Conservation (phyloP, 2,113 vertebrate genomes). For the Corythoichthys haematopterus region DNA sequence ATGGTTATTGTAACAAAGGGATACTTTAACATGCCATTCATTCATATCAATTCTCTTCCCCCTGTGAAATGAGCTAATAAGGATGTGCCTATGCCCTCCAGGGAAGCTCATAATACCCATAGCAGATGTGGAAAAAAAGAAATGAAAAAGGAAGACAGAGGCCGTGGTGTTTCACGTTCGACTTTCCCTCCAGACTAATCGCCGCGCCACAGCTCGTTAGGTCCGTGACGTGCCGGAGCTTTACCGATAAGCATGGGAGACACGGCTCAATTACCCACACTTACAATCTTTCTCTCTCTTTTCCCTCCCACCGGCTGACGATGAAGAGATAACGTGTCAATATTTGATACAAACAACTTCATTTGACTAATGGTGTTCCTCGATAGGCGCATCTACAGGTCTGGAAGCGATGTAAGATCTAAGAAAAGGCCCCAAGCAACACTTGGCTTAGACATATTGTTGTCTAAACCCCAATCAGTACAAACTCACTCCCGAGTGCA, state of each 20-base stretch:
- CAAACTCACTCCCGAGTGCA: constrained; percentile 26
- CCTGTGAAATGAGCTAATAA: constrained; percentile 75
- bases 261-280: constrained; percentile 71
- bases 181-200: constrained; percentile 73
- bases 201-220: constrained; percentile 73
- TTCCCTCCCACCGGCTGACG: constrained; percentile 52
- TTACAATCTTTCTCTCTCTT: constrained; percentile 64
- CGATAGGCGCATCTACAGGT: constrained; percentile 59
- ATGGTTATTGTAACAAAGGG: constrained; percentile 73
- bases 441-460: constrained; percentile 26
- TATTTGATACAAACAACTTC: constrained; percentile 72
- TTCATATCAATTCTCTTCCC: constrained; percentile 66
- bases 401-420: constrained; percentile 60
- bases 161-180: constrained; percentile 66
- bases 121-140: constrained; percentile 56
- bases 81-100: constrained; percentile 68
- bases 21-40: constrained; percentile 66
- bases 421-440: constrained; percentile 55
- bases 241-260: constrained; percentile 72
- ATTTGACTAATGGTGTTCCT: constrained; percentile 70
- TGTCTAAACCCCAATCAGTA: constrained; percentile 22
- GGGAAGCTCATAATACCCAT: constrained; percentile 72
- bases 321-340: constrained; percentile 73
- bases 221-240: constrained; percentile 67
- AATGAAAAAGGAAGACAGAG: constrained; percentile 52